These are phyloP conservation scores for Uropsilus gracilis DNA, from an alignment of 2,113 vertebrate genomes.

Conservation along the genomic window DNA sequence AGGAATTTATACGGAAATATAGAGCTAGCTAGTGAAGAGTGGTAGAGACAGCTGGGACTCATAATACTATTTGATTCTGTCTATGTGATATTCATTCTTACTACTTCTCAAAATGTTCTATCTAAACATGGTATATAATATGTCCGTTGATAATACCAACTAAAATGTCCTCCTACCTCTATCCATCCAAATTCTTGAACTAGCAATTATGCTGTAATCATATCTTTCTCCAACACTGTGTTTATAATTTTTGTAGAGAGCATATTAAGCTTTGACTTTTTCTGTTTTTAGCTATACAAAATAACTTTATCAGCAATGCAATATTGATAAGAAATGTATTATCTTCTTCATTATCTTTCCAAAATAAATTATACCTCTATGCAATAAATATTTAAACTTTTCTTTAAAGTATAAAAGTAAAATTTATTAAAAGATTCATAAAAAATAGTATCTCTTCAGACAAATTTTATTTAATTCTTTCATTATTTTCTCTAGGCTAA, in stretches of 20 bases:
- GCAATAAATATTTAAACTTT: slow-evolving; percentile 36
- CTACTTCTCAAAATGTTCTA: background rate
- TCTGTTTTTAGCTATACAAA: background rate
- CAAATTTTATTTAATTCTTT: slow-evolving; percentile 27
- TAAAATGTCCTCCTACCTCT: background rate
- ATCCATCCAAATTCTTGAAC: background rate
- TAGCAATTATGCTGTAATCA: background rate
- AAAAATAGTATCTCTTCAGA: background rate
- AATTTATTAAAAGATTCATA: background rate
- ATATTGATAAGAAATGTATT: background rate
- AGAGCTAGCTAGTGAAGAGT: background rate
- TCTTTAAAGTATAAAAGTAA: slow-evolving; percentile 12
- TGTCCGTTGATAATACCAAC: background rate
- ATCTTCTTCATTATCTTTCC: background rate
- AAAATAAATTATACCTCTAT: background rate
- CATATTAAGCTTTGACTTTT: background rate
- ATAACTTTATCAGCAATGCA: background rate
- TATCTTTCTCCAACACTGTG: background rate
- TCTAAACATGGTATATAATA: background rate
- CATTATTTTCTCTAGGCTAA: background rate
- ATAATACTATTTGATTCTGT: background rate
- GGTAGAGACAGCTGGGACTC: background rate
- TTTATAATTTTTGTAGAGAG: background rate
- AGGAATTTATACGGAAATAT: background rate
- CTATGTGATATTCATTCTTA: background rate